Conservation (phyloP, 2,113 vertebrate genomes). For the Protobothrops mucrosquamatus region DNA sequence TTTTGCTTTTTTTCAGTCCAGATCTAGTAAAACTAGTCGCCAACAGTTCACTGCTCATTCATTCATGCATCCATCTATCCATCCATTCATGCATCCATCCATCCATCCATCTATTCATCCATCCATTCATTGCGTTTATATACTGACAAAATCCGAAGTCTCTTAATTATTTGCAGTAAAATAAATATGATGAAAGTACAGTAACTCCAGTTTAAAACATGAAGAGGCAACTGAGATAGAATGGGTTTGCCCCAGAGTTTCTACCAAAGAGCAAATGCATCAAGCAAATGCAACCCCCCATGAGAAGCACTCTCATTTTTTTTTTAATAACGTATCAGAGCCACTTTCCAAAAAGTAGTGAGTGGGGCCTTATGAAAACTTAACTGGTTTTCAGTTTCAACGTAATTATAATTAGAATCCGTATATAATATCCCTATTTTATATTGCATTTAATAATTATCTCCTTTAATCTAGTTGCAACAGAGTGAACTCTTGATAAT, state of each 20-base stretch:
- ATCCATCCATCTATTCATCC: background rate
- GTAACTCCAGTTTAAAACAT: background rate
- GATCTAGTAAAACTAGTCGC: background rate
- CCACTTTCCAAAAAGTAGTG: background rate
- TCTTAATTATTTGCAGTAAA: background rate
- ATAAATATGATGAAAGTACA: background rate
- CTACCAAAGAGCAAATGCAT: background rate
- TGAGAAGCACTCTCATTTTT: background rate
- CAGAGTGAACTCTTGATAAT: background rate
- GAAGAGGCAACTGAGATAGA: background rate
- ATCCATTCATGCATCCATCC: background rate
- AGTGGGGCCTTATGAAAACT: background rate
- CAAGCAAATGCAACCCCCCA: background rate
- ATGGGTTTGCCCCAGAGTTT: background rate
- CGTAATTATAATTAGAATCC: background rate
- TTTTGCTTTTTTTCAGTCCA: background rate
- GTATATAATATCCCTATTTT: background rate
- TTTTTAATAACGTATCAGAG: background rate
- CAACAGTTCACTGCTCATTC: background rate
- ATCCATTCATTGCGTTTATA: background rate
- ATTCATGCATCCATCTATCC: background rate
- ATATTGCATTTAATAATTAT: background rate
- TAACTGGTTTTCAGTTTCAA: background rate
- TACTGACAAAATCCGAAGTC: background rate
- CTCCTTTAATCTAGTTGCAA: background rate